Evolutionary conservation across 2,888 invertebrate genomes (phyloP), one percentile per base, ranked within the genome.

Genomic region (Hermodice carunculata): DNA sequence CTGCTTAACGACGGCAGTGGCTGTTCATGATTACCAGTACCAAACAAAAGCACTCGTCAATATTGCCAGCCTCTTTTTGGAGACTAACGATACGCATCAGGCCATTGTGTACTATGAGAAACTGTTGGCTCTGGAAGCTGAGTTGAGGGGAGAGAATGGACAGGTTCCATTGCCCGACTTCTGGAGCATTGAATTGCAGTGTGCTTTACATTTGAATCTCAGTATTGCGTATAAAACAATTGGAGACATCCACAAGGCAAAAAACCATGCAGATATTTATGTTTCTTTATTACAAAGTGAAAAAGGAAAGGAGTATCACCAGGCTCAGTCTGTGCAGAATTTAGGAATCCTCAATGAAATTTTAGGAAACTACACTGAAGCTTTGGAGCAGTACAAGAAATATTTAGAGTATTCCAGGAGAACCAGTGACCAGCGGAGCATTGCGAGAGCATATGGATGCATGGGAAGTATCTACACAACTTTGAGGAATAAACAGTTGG

Each of bases 221-320:
- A 82, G 81, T 64, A 79, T 84, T 26, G 83, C 83, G 1, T 85
- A 84, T 74, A 83, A 83, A 68, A 75, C 78, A 24, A 81, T 84
- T 26, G 81, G 82, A 6, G 77, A 78, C 61, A 76, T 82, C 71
- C 62, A 72, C 11, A 64, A 75, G 4, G 83, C 84, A 1, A 69
- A 80, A 2, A 66, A 60, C 11, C 80, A 84, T 70, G 83, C 82
- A 37, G 37, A 37, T 37, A 11, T 37, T 37, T 37, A 11, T 37
- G 17, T 37, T 11, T 37, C 37, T 11, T 37, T 11, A 11, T 37
- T 37, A 17, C 8, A 11, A 37, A 37, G 37, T 37, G 17, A 26
- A 8, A 51, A 40, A 29, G 24, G 24, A 2, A 26, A 34, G 19
- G 4, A 5, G n/a, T n/a, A 73, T n/a, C 24, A 43, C 3, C 24